Evolutionary conservation across 2,888 invertebrate species (phyloP).

Genomic region (Arctia plantaginis): DNA sequence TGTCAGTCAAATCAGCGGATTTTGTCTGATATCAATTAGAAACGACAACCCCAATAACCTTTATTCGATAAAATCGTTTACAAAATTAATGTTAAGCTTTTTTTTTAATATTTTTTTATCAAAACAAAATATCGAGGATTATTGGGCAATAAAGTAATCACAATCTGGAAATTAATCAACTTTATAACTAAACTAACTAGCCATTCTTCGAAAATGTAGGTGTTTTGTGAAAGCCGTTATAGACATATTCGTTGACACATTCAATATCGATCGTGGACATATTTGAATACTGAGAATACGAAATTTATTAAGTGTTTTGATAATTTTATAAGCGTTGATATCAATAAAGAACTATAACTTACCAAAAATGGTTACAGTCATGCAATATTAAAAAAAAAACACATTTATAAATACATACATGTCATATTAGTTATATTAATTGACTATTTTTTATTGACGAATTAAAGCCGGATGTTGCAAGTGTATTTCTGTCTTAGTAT

Average conservation of each 20-base stretch:
- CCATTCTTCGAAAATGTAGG: slow-evolving; percentile 34
- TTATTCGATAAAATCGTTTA: too few relatives aligned
- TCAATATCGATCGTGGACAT: slow-evolving; percentile 16
- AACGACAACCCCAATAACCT: background rate
- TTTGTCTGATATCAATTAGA: background rate
- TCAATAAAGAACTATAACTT: slow-evolving; percentile 5
- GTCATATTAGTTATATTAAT: slow-evolving; percentile 14
- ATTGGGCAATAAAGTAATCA: too few relatives aligned
- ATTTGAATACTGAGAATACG: slow-evolving; percentile 26
- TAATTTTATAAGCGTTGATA: slow-evolving; percentile 26
- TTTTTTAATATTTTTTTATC: too few relatives aligned
- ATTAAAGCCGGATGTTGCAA: slow-evolving; percentile 32
- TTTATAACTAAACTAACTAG: slow-evolving; percentile 16
- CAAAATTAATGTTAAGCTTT: too few relatives aligned
- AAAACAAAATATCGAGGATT: too few relatives aligned
- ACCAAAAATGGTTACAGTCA: too few relatives aligned
- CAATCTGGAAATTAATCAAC: too few relatives aligned
- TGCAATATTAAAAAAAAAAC: background rate
- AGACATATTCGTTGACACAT: slow-evolving; percentile 25
- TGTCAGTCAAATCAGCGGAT: background rate
- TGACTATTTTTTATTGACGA: slow-evolving; percentile 25
- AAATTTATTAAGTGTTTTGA: slow-evolving; percentile 31
- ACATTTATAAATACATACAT: too few relatives aligned
- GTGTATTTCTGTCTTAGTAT: slow-evolving; percentile 17
- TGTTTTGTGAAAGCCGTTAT: slow-evolving; percentile 36